phyloP scores from a whole-genome alignment of 2,797 vertebrate genomes.

The Mallotus villosus region DNA sequence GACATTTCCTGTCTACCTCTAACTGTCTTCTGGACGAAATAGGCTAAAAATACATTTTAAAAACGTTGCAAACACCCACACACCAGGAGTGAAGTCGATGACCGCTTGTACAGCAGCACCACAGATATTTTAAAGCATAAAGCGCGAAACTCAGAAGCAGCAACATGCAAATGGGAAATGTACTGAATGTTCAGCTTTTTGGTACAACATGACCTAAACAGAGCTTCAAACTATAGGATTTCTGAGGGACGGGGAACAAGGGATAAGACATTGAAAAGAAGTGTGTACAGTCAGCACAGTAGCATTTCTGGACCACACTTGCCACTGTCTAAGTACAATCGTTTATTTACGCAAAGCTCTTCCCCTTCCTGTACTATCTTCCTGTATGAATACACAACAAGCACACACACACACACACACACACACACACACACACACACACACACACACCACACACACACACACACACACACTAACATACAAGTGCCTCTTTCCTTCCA shows the following conservation, averaged over 20 bases:
- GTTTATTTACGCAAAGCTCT: conserved; percentile 46
- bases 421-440: neutral
- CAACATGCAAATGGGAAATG: too few species aligned
- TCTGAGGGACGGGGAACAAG: neutral
- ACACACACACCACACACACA: neutral
- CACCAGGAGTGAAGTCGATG: neutral
- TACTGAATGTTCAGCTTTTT: too few species aligned
- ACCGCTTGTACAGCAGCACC: neutral
- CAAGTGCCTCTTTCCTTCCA: too few species aligned
- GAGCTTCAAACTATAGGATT: neutral
- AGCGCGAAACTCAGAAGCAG: too few species aligned
- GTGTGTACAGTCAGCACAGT: conserved; percentile 11
- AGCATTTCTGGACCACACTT: conserved; percentile 36
- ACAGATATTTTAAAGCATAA: too few species aligned
- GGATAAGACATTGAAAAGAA: neutral
- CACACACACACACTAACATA: neutral
- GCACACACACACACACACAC: neutral
- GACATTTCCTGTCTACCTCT: too few species aligned
- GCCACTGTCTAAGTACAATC: neutral
- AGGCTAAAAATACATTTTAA: too few species aligned
- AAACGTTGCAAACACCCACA: neutral
- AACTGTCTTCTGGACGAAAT: too few species aligned
- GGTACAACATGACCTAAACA: neutral
- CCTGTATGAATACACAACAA: neutral
- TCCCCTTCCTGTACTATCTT: conserved; percentile 58